Evolutionary conservation across 1,140 invertebrate genomes (phyloP).

Genomic region (Wasmannia auropunctata): DNA sequence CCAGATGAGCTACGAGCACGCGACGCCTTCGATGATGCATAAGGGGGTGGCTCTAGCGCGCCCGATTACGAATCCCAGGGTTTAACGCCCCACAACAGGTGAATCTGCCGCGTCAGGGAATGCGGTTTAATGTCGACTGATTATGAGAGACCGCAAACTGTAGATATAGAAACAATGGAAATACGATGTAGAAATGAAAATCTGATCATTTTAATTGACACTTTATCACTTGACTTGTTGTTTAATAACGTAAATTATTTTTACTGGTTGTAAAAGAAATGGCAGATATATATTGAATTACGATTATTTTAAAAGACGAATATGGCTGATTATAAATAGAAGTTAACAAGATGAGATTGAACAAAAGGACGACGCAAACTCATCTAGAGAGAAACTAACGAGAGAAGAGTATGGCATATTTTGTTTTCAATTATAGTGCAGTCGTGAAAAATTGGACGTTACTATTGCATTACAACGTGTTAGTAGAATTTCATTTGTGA

Average conservation of each 20-base stretch:
- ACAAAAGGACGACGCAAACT: neutral
- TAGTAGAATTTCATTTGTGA: conserved; percentile 15
- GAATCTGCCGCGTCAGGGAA: conserved; percentile 61
- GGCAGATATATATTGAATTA: neutral
- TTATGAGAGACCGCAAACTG: conserved; percentile 20
- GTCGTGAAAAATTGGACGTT: neutral
- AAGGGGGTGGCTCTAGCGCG: conserved; percentile 65
- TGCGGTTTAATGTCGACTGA: conserved; percentile 23
- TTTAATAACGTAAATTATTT: conserved; percentile 6
- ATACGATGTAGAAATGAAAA: neutral
- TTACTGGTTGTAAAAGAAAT: neutral
- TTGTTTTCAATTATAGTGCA: neutral
- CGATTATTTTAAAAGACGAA: neutral
- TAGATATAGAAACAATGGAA: neutral
- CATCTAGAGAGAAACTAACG: neutral
- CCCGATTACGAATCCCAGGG: conserved; percentile 71
- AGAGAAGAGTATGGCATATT: conserved; percentile 7
- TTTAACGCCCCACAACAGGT: conserved; percentile 80
- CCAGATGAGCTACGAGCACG: conserved; percentile 82
- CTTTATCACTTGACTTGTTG: neutral
- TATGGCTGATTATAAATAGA: neutral
- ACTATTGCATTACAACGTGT: neutral
- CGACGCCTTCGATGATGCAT: conserved; percentile 80
- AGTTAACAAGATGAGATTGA: neutral
- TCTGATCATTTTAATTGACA: neutral